phyloP scores from a whole-genome alignment of 2,888 invertebrate genomes.

The Aphelenchoides bicaudatus region DNA sequence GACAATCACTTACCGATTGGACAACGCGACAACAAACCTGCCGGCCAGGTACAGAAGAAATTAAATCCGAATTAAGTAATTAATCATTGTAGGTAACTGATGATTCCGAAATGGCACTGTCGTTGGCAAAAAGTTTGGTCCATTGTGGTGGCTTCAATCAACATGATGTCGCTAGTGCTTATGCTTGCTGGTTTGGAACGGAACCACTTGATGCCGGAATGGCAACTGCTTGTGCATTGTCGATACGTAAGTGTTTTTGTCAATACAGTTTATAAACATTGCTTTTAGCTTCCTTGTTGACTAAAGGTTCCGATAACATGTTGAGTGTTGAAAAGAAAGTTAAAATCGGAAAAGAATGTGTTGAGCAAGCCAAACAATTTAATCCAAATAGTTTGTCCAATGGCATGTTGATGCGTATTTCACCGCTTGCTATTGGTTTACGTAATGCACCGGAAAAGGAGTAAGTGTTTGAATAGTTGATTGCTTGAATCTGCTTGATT shows the following conservation, averaged over 20 bases:
- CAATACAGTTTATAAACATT: no score
- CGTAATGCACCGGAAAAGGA: constrained; percentile 4
- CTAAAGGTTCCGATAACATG: background rate
- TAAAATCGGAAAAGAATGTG: constrained; percentile 6
- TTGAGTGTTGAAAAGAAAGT: constrained; percentile 22
- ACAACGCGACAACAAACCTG: constrained; percentile 6
- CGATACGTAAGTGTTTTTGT: background rate
- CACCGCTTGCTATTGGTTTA: constrained; percentile 33
- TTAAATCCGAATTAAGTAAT: no score
- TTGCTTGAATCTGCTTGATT: background rate
- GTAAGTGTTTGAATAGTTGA: constrained; percentile 1
- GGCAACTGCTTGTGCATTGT: constrained; percentile 23
- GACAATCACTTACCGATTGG: constrained; percentile 28
- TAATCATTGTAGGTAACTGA: constrained; percentile 26
- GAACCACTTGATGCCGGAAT: constrained; percentile 28
- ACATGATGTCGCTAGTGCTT: constrained; percentile 29
- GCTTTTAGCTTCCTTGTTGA: background rate
- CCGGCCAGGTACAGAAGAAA: constrained; percentile 34
- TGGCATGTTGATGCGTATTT: constrained; percentile 32
- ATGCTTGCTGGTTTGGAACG: constrained; percentile 26
- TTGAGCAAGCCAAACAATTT: constrained; percentile 1
- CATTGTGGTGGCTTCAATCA: constrained; percentile 13
- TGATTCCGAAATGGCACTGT: constrained; percentile 35
- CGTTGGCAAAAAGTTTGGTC: constrained; percentile 27
- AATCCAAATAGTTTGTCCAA: constrained; percentile 29